A percentile compares a stretch with the other conserved stretches of the same genome.
Conservation (phyloP, 2,797 vertebrate genomes). For the Poliocrania exsul region DNA sequence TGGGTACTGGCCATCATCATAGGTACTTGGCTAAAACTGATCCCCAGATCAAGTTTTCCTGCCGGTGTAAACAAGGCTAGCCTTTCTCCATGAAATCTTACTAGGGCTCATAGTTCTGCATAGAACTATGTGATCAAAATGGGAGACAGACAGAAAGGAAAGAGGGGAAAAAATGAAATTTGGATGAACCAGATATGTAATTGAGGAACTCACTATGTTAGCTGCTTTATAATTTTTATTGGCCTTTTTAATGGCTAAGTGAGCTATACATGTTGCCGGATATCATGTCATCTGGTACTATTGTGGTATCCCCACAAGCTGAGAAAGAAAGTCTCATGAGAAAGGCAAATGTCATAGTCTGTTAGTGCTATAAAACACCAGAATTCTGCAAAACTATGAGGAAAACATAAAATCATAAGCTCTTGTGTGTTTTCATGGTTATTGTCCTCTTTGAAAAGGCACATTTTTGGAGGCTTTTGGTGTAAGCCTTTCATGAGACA, state of each 20-base stretch:
- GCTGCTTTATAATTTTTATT: constrained; percentile 37
- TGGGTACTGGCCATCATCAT: background rate
- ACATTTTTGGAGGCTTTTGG: constrained; percentile 45
- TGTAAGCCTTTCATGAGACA: constrained; percentile 21
- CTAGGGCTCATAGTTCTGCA: background rate
- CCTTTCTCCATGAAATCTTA: background rate
- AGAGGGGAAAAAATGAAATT: background rate
- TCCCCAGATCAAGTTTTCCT: background rate
- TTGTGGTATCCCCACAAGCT: constrained; percentile 54
- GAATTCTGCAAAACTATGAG: constrained; percentile 49
- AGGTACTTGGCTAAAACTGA: background rate
- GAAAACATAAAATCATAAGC: constrained; percentile 43
- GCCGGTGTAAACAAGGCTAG: background rate
- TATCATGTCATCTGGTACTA: constrained; percentile 59
- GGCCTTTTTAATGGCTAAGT: constrained; percentile 32
- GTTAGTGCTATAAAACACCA: constrained; percentile 50
- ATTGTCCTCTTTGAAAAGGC: constrained; percentile 8
- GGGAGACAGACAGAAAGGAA: background rate
- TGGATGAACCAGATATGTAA: background rate
- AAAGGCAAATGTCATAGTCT: constrained; percentile 44
- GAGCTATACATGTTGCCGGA: constrained; percentile 29
- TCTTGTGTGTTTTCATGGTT: constrained; percentile 23
- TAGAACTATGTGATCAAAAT: background rate
- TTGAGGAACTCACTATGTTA: constrained; percentile 1
- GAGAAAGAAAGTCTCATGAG: constrained; percentile 39